These are phyloP conservation scores for Cryptocheilus praepositus DNA, from an alignment of 2,888 invertebrate genomes.

Conservation along the genomic window DNA sequence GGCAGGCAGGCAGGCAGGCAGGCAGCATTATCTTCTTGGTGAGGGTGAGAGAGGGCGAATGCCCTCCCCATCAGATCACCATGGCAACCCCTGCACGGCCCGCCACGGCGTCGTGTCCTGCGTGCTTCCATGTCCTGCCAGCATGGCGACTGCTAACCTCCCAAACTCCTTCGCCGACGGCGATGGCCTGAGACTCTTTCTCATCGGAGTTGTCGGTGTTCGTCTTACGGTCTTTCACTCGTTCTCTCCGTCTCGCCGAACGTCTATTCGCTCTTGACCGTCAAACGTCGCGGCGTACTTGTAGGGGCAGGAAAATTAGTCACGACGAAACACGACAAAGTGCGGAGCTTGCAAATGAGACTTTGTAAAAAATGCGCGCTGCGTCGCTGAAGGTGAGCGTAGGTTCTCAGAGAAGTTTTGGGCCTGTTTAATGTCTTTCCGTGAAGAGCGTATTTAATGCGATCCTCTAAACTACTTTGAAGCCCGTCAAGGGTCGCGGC, in stretches of 20 bases:
- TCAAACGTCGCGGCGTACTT: too few relatives aligned
- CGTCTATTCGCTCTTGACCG: background rate
- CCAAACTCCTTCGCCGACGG: slow-evolving; percentile 56
- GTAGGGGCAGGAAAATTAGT: too few relatives aligned
- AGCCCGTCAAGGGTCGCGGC: too few relatives aligned
- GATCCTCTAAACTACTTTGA: too few relatives aligned
- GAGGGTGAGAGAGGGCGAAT: slow-evolving; percentile 72
- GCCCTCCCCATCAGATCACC: slow-evolving; percentile 70
- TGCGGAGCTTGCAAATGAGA: too few relatives aligned
- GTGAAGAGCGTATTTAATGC: too few relatives aligned
- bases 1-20: slow-evolving; percentile 63
- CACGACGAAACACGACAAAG: too few relatives aligned
- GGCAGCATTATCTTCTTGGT: slow-evolving; percentile 68
- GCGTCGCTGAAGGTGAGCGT: too few relatives aligned
- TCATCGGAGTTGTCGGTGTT: slow-evolving; percentile 6
- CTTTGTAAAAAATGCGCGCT: too few relatives aligned
- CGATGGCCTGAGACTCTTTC: slow-evolving; percentile 53
- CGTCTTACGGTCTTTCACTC: slow-evolving; percentile 33
- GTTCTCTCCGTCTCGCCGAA: slow-evolving; percentile 5
- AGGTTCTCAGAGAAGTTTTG: too few relatives aligned
- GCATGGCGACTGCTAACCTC: slow-evolving; percentile 71
- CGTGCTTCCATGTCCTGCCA: slow-evolving; percentile 67
- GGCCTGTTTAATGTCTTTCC: too few relatives aligned
- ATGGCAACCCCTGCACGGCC: slow-evolving; percentile 72
- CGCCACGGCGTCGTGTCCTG: slow-evolving; percentile 69